Evolutionary conservation across 2,113 vertebrate species (phyloP), one percentile per base, ranked within the genome.

Genomic region (Dasypus novemcinctus): DNA sequence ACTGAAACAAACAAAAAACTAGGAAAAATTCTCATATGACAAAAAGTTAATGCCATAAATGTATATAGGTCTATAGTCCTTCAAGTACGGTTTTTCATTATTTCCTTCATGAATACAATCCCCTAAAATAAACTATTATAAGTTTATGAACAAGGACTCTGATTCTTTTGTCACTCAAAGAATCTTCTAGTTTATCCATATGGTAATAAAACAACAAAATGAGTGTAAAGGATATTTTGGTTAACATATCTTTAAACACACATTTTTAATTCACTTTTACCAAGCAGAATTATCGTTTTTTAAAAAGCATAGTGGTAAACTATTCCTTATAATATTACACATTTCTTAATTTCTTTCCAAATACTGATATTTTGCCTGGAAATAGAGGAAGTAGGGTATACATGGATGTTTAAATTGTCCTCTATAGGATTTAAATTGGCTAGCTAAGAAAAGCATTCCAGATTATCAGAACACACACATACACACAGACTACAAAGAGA

Each of bases 341-440:
- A 93, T 72, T 52, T 85, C 21, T 90, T 86, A 79, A 41, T 85
- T 95, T 96, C 80, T 79, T 49, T 93, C 89, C 75, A 87, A 91
- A 63, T 78, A 84, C 0, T 80, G 21, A 74, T 80, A 12, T 81
- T 91, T 84, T 33, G 1, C 64, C 81, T 59, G 1, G 36, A 31
- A 11, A 76, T 10, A 69, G 4, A 29, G 29, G 8, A 82, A 23
- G 31, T 29, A 33, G 6, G 25, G 12, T 20, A 14, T 84, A 46
- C 12, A 96, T 4, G 29, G 12, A 84, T 49, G 10, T 93, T 71
- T 91, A 96, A 85, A 95, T 3, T 90, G 27, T 90, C 7, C 21
- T 69, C 20, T 52, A 20, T 1, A 68, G 20, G 23, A 95, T 38
- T 94, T 89, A 74, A 88, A 78, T 6, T 64, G 52, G 76, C 61